Conservation (phyloP, 2,113 vertebrate genomes). For the Peromyscus polionotus region DNA sequence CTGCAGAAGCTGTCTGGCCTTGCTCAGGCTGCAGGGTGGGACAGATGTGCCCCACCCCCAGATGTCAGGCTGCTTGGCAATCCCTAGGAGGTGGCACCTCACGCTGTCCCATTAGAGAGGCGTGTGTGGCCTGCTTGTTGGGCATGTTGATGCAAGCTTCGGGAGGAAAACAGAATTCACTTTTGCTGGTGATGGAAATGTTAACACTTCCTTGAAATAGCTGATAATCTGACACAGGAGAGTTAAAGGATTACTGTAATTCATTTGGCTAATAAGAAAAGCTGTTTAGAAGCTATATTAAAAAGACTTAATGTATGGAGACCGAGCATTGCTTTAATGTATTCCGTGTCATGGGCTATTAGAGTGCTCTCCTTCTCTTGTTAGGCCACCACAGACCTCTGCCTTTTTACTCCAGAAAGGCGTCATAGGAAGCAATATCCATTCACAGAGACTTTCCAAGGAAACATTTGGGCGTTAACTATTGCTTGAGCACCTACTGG, state of each 20-base stretch:
- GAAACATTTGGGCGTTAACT: neutral
- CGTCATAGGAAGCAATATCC: slow-evolving; percentile 33
- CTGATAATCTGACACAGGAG: slow-evolving; percentile 87
- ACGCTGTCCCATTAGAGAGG: slow-evolving; percentile 82
- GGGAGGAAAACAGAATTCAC: slow-evolving; percentile 86
- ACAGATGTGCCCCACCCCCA: slow-evolving; percentile 43
- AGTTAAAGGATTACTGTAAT: slow-evolving; percentile 86
- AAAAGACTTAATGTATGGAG: slow-evolving; percentile 75
- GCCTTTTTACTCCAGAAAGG: slow-evolving; percentile 41
- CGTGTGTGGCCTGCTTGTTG: slow-evolving; percentile 83
- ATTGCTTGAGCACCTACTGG: slow-evolving; percentile 16
- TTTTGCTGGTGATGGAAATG: slow-evolving; percentile 86
- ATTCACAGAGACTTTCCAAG: slow-evolving; percentile 28
- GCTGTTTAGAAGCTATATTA: slow-evolving; percentile 84
- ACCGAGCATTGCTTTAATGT: slow-evolving; percentile 81
- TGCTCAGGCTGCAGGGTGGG: slow-evolving; percentile 41
- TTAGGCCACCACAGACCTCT: slow-evolving; percentile 57
- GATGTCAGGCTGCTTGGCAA: slow-evolving; percentile 73
- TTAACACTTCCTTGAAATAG: slow-evolving; percentile 88
- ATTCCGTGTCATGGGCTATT: slow-evolving; percentile 74
- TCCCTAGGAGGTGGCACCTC: slow-evolving; percentile 80
- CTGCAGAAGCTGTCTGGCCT: slow-evolving; percentile 42
- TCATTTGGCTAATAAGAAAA: slow-evolving; percentile 87
- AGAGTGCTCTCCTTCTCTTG: slow-evolving; percentile 64
- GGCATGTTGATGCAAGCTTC: slow-evolving; percentile 87